Conservation (phyloP, 2,797 vertebrate species). For the Sebastes miniatus region DNA sequence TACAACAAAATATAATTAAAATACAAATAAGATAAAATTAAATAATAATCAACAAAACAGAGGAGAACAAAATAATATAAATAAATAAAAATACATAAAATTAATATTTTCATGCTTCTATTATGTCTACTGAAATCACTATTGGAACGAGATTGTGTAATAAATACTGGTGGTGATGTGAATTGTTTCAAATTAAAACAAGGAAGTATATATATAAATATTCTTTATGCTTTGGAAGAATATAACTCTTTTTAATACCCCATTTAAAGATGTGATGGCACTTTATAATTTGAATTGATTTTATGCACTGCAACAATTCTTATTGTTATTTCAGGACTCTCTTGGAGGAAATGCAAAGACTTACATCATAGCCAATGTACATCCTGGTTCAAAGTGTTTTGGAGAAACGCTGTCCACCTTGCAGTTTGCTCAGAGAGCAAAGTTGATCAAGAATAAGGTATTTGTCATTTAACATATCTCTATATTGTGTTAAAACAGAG, state of each 20-base stretch:
- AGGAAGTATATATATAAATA: neutral
- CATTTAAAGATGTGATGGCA: neutral
- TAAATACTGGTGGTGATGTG: neutral
- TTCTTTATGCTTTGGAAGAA: neutral
- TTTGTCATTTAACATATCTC: neutral
- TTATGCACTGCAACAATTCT: neutral
- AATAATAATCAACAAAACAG: neutral
- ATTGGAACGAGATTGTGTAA: neutral
- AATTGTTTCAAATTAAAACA: neutral
- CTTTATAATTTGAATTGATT: neutral
- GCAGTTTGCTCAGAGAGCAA: constrained; percentile 96
- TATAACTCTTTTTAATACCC: neutral
- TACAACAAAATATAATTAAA: too few relatives aligned
- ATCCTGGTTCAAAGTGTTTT: constrained; percentile 94
- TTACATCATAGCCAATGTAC: constrained; percentile 96
- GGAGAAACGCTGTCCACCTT: constrained; percentile 95
- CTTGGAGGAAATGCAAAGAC: constrained; percentile 98
- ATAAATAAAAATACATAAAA: neutral
- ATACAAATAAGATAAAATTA: neutral
- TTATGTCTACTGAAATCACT: neutral
- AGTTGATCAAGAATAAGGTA: constrained; percentile 98
- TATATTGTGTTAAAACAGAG: neutral
- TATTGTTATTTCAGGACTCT: constrained; percentile 86
- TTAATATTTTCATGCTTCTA: neutral
- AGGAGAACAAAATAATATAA: neutral